Base-by-base conservation (phyloP, 2,888 invertebrate genomes). In the Boloria euphrosyne region DNA sequence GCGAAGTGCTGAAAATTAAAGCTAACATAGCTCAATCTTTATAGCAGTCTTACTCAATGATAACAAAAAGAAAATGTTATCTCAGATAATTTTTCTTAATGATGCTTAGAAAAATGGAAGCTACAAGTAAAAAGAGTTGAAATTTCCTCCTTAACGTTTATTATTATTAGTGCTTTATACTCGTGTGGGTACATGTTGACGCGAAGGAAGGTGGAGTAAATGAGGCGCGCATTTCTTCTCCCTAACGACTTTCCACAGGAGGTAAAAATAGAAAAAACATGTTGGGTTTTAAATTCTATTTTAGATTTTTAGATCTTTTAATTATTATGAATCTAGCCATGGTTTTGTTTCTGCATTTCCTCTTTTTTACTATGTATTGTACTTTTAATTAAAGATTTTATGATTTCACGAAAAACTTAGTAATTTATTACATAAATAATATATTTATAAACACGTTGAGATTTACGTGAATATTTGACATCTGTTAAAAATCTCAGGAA, bases 141-240 rank as follows among this genome's bases (percentile, higher is more conserved):
- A 31, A 7, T 27, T 5, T 27, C 7, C 7, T 1, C 10, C 31
- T 31, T 44, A 44, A 44, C 44, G 44, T 14, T 55, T 55, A n/a
- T 57, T 57, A 57, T 57, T 57, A 57, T 57, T 57, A 57, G 22
- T 22, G 44, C 22, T 44, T n/a, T 46, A 13, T 22, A 44, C 44
- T 22, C 22, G 22, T 22, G n/a, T 57, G 44, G 55, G 22, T 18
- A 22, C 44, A 57, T 55, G 44, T n/a, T 44, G 55, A 57, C 44
- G 55, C 44, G 44, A 57, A 57, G 18, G 44, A 57, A 22, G 55
- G 38, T 43, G 10, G 44, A 57, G 44, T 22, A 18, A 38, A 38
- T 38, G 31, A 38, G 31, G 31, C 31, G 10, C 31, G 31, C 22
- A n/a, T n/a, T 17, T 43, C 55, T 46, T 2, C 31, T 18, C 44